These are phyloP conservation scores for Helleia helle DNA, from an alignment of 2,888 invertebrate species.

Conservation along the genomic window DNA sequence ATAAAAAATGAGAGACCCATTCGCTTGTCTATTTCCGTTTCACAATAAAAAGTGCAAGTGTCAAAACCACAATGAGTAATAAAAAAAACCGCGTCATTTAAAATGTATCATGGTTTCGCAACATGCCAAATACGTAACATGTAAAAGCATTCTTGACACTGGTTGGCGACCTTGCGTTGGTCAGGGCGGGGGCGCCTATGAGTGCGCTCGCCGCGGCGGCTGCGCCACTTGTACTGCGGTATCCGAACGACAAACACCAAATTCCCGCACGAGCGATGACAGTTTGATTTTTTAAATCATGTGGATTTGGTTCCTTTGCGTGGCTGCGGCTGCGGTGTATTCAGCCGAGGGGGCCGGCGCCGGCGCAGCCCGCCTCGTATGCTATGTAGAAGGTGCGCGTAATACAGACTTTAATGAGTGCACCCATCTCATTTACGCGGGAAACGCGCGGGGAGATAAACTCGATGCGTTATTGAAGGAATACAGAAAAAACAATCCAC, in stretches of 20 bases:
- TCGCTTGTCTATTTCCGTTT: no score
- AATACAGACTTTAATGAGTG: constrained; percentile 54
- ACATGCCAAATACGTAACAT: constrained; percentile 19
- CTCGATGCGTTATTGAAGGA: constrained; percentile 57
- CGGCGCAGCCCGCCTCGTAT: constrained; percentile 61
- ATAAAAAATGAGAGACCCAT: no score
- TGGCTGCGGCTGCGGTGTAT: constrained; percentile 40
- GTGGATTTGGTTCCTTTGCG: constrained; percentile 52
- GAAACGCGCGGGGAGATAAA: constrained; percentile 56
- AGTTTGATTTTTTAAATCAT: constrained; percentile 43
- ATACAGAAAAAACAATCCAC: constrained; percentile 59
- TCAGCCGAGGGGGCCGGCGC: constrained; percentile 49
- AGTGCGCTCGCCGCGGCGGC: constrained; percentile 34
- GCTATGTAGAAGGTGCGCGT: constrained; percentile 53
- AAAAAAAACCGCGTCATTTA: constrained; percentile 8
- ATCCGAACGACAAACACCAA: no score
- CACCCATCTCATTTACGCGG: constrained; percentile 66
- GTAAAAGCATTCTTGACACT: constrained; percentile 31
- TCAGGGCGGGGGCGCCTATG: constrained; percentile 63
- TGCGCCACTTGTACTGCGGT: constrained; percentile 53
- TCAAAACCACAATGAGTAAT: constrained; percentile 3
- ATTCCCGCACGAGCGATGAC: constrained; percentile 41
- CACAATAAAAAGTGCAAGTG: background rate
- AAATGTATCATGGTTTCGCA: constrained; percentile 10
- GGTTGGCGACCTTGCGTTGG: constrained; percentile 45